Evolutionary conservation across 2,797 vertebrate genomes (phyloP), one percentile per base, ranked within the genome.

Genomic region (Cichlasoma orientale): DNA sequence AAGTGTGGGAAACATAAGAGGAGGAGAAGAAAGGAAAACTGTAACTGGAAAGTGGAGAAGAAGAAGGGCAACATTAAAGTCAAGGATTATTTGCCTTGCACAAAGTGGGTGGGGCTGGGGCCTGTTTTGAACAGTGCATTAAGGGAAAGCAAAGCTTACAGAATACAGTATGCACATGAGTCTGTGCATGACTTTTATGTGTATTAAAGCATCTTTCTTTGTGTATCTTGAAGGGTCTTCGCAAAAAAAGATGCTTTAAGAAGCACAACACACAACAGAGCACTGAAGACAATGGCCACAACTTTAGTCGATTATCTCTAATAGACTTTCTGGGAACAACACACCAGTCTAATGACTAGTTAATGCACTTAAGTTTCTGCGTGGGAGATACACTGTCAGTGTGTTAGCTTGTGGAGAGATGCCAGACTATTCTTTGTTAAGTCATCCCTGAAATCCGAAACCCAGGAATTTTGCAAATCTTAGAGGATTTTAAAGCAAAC

Each of bases 391-490:
- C 14, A 23, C 18, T 27, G 56, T 61, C n/a, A 23, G 56, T 31
- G 56, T 70, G 71, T 63, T 63, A 16, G 56, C 47, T 71, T 38
- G 61, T 71, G 25, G 66, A 78, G 59, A 59, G 75, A 69, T 47
- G 44, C 78, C 71, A 79, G 16, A 72, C 73, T 41, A 16, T 72
- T 71, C 31, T 69, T 38, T 41, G 57, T 47, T 84, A 76, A 89
- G 66, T 86, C 78, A 88, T 80, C 7, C 29, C 79, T 61, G 29
- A 41, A 83, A 75, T 41, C 74, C 19, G 33, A 89, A 80, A 72
- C 19, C 13, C 1, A 66, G 18, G 69, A 50, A 74, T 72, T 83
- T 23, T 70, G 50, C 23, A 71, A 77, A 73, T 61, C 75, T 74
- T 27, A 3, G 18, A 47, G 25, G 21, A 74, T 53, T 57, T 74